phyloP scores from a whole-genome alignment of 2,888 invertebrate species.

The Anarsia innoxiella region DNA sequence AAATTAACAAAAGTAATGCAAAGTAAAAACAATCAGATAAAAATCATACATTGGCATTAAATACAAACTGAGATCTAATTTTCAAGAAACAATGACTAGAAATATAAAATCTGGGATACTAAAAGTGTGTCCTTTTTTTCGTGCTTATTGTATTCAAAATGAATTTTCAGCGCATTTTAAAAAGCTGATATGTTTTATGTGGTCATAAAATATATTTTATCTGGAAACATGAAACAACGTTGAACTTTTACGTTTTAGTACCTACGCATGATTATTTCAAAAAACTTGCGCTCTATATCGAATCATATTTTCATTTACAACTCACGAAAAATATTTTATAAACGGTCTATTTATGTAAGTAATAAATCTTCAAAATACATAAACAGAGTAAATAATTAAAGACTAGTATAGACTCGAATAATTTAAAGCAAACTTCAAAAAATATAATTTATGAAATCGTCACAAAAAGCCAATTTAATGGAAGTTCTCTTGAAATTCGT shows the following conservation, averaged over 20 bases:
- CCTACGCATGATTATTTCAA: too few relatives aligned
- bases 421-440: not conserved
- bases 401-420: not conserved
- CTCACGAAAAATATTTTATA: too few relatives aligned
- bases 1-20: too few relatives aligned
- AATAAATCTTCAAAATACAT: too few relatives aligned
- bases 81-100: too few relatives aligned
- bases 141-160: slow-evolving; percentile 14
- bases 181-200: slow-evolving; percentile 39
- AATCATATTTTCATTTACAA: too few relatives aligned
- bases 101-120: not conserved
- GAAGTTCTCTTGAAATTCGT: not conserved
- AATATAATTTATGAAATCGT: not conserved
- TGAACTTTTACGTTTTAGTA: too few relatives aligned
- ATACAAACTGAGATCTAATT: not conserved
- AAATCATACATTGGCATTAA: not conserved
- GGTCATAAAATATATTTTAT: slow-evolving; percentile 31
- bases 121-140: slow-evolving; percentile 34
- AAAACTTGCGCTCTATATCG: too few relatives aligned
- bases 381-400: not conserved
- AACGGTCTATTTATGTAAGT: too few relatives aligned
- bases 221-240: too few relatives aligned
- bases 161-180: slow-evolving; percentile 23
- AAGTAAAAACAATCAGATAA: not conserved
- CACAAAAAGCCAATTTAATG: not conserved